A percentile compares a stretch with the other conserved stretches of the same genome.
phyloP scores from a whole-genome alignment of 2,888 invertebrate species.

The Linyphia triangularis region DNA sequence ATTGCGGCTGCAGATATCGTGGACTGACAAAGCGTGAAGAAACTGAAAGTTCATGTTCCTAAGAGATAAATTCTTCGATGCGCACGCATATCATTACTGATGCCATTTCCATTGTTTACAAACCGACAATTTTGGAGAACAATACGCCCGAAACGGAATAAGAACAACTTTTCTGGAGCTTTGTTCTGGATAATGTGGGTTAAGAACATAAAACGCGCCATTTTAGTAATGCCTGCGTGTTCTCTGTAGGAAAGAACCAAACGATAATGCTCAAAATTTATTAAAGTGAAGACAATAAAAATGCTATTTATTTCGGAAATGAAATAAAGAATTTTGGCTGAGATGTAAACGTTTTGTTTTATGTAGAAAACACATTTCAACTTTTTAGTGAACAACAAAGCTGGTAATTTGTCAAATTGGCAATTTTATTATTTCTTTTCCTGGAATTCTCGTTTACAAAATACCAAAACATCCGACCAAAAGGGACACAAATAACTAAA shows the following conservation, averaged over 20 bases:
- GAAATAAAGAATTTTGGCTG: constrained; percentile 4
- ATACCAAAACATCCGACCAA: no score
- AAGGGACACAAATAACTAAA: no score
- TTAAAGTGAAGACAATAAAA: constrained; percentile 27
- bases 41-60: constrained; percentile 38
- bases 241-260: constrained; percentile 4
- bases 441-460: no score
- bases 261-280: constrained; percentile 53
- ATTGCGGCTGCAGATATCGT: background rate
- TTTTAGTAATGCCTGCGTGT: constrained; percentile 23
- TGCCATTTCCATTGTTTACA: constrained; percentile 55
- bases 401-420: no score
- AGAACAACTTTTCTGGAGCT: constrained; percentile 23
- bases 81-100: constrained; percentile 48
- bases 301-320: constrained; percentile 26
- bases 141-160: constrained; percentile 48
- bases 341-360: background rate
- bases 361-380: background rate
- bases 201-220: constrained; percentile 27
- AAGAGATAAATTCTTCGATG: constrained; percentile 44
- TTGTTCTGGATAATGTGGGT: constrained; percentile 38
- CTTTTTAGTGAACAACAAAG: no score
- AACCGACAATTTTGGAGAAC: constrained; percentile 66
- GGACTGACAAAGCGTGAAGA: constrained; percentile 42
- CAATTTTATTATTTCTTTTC: no score